These are phyloP conservation scores for Rhyacichthys aspro DNA, from an alignment of 2,797 vertebrate genomes.

Conservation along the genomic window DNA sequence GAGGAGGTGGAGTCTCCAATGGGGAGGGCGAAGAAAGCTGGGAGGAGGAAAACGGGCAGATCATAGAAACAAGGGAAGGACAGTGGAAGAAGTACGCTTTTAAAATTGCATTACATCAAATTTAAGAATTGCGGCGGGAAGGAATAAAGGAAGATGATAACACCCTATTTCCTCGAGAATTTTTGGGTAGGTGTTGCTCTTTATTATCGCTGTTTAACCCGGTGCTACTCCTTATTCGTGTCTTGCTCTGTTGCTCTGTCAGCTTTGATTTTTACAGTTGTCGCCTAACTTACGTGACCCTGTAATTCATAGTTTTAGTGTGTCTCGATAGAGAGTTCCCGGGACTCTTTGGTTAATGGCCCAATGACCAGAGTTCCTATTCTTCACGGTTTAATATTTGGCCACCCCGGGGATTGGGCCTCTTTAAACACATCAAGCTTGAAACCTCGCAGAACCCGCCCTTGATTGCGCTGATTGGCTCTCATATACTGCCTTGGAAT, in stretches of 20 bases:
- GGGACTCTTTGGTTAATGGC: slow-evolving; percentile 14
- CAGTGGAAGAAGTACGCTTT: slow-evolving; percentile 70
- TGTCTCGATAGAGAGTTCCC: slow-evolving; percentile 2
- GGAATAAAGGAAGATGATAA: slow-evolving; percentile 85
- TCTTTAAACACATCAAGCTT: slow-evolving; percentile 73
- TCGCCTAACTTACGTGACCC: slow-evolving; percentile 11
- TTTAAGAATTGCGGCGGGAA: slow-evolving; percentile 49
- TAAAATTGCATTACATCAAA: slow-evolving; percentile 57
- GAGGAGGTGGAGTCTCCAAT: slow-evolving; percentile 80
- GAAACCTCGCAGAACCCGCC: slow-evolving; percentile 45
- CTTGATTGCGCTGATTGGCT: slow-evolving; percentile 67
- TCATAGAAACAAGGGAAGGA: slow-evolving; percentile 72
- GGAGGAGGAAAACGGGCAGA: slow-evolving; percentile 77
- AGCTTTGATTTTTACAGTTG: slow-evolving; percentile 25
- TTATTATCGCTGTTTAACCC: slow-evolving; percentile 54
- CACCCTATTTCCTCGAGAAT: slow-evolving; percentile 92
- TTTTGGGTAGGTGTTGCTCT: slow-evolving; percentile 89
- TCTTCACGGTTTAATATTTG: slow-evolving; percentile 64
- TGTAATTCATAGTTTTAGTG: neutral
- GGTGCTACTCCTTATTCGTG: slow-evolving; percentile 56
- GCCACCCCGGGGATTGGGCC: slow-evolving; percentile 78
- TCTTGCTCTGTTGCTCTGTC: slow-evolving; percentile 50
- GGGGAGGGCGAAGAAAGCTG: slow-evolving; percentile 81
- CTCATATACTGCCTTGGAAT: slow-evolving; percentile 48
- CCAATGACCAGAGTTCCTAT: slow-evolving; percentile 48